phyloP scores from a whole-genome alignment of 2,113 vertebrate genomes.

The Rhinopomastus cyanomelas region DNA sequence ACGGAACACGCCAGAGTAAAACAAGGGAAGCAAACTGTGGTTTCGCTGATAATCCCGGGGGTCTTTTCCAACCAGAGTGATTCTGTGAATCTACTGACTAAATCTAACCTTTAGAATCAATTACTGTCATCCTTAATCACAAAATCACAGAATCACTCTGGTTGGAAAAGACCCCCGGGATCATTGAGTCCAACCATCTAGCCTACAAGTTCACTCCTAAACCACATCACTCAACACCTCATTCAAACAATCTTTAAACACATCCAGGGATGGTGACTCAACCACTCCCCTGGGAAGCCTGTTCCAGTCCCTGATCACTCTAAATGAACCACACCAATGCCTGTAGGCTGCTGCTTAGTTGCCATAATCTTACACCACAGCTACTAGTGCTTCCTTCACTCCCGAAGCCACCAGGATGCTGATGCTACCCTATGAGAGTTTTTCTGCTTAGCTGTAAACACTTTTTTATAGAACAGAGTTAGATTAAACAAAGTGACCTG shows the following conservation, averaged over 20 bases:
- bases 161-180: no score
- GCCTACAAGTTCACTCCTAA: no score
- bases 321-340: neutral
- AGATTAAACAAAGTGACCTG: neutral
- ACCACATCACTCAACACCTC: no score
- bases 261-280: no score
- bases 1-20: neutral
- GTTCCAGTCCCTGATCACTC: no score
- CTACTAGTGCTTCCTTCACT: neutral
- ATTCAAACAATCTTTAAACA: no score
- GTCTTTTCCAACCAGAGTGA: no score
- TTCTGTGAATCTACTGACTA: neutral
- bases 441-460: neutral
- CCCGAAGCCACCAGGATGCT: neutral
- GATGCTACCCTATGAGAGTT: neutral
- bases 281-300: no score
- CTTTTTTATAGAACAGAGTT: neutral
- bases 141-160: no score
- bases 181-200: no score
- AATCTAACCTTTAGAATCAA: neutral
- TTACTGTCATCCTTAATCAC: neutral
- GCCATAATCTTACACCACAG: neutral
- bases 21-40: neutral
- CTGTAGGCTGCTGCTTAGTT: neutral
- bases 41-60: neutral